Base-by-base conservation (phyloP, 1,140 invertebrate genomes). In the Pseudachorutes palmiensis region DNA sequence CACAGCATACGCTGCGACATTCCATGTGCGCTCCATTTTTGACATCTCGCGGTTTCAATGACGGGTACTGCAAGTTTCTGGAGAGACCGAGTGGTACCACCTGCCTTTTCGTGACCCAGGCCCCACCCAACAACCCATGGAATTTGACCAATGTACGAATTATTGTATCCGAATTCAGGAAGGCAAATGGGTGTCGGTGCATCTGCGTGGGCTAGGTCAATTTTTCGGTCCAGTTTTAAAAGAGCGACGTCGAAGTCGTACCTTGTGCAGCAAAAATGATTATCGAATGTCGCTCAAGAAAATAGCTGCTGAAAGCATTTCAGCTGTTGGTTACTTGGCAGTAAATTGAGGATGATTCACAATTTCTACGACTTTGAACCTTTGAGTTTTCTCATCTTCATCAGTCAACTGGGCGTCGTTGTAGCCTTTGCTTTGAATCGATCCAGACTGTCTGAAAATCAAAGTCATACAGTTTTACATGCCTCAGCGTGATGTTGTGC, bases 331-430 rank as follows among this genome's bases (percentile, higher is more conserved):
- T n/a, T 31, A 67, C 68, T 30, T 32, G 1, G n/a, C 51, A 28
- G 51, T 69, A 49, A 67, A 72, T 1, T 65, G 29, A n/a, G 65
- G 66, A 36, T 72, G 70, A 0, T 33, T 57, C 33, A 69, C 61
- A 51, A 72, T 69, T 62, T 69, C 33, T 41, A 31, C 45, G 0
- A 72, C 67, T 57, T 57, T 64, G 14, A 41, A 55, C 19, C 70
- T 28, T 29, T 66, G 9, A 16, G 67, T 64, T 3, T 62, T 41
- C 29, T 72, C 70, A 26, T 69, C 64, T 14, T 26, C 49, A 51
- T 72, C 70, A 19, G 65, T 64, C n/a, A 24, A 24, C n/a, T 33
- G 60, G 1, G 16, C 24, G 0, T 64, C 2, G 12, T 72, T 62
- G 31, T 62, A 72, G 1, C 70, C 70, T 19, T 48, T 33, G 33